Conservation (phyloP, 2,888 invertebrate genomes). For the Gryllus longicercus region DNA sequence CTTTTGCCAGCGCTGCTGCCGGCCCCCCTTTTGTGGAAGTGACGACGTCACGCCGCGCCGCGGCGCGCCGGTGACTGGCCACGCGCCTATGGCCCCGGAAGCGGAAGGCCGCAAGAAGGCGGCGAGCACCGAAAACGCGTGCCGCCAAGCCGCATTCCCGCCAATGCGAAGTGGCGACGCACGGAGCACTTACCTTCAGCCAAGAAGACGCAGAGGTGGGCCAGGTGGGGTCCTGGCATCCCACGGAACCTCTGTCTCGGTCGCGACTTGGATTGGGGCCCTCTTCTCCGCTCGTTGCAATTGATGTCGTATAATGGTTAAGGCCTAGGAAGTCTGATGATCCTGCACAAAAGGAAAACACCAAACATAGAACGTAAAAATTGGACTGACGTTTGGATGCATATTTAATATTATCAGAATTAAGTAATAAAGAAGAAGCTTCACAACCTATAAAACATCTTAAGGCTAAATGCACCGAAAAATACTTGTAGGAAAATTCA, state of each 20-base stretch:
- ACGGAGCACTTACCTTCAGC: conserved; percentile 47
- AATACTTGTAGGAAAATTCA: too few relatives aligned
- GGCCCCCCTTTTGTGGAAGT: too few relatives aligned
- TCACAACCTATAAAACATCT: too few relatives aligned
- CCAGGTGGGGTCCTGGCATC: conserved; percentile 51
- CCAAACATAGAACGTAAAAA: conserved; percentile 31
- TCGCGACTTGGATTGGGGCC: not conserved
- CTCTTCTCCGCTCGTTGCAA: conserved; percentile 43
- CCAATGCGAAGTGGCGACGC: too few relatives aligned
- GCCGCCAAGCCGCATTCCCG: too few relatives aligned
- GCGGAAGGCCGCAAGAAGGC: rapidly evolving
- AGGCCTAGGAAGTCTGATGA: conserved; percentile 29
- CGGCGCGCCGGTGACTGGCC: too few relatives aligned
- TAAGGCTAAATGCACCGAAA: too few relatives aligned
- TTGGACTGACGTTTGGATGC: not conserved
- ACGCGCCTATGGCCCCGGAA: too few relatives aligned
- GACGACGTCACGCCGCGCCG: too few relatives aligned
- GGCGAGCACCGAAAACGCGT: too few relatives aligned
- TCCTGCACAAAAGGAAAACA: conserved; percentile 40
- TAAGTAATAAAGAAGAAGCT: too few relatives aligned
- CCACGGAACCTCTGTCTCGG: not conserved
- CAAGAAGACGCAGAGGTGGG: conserved; percentile 52
- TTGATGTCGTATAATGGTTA: conserved; percentile 42
- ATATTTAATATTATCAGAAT: not conserved
- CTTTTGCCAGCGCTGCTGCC: too few relatives aligned